Evolutionary conservation across 2,113 vertebrate species (phyloP), one percentile per base, ranked within the genome.

Genomic region (Heterotis niloticus): DNA sequence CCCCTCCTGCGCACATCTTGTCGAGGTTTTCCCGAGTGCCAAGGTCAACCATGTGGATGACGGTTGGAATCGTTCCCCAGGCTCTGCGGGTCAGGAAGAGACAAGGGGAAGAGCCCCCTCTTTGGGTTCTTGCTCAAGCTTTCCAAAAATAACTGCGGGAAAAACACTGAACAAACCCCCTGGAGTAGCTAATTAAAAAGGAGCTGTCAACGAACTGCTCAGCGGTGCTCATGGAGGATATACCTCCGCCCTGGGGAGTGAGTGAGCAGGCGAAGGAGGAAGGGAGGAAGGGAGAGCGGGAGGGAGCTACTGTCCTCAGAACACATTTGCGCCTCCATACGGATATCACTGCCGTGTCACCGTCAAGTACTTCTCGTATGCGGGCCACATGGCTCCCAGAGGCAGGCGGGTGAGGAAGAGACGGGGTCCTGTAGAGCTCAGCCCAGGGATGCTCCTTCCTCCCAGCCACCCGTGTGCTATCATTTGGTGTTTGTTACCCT

Each of bases 401-500:
- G 52, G 44, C 12, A 10, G 68, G 29, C 67, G 10, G 34, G 4
- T 70, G 51, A n/a, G 34, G 34, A 7, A 44, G 34, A 44, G 34
- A 44, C 34, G 34, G 34, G 34, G 34, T 2, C 7, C 34, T 7
- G 2, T 7, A 4, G 34, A 7, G 2, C 34, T 44, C 34, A 44
- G 34, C 34, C 34, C 34, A 44, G 34, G 3, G 34, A 44, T 7
- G 34, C 34, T 85, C 82, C 85, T 81, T 86, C 86, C 87, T 90
- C 89, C 86, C 81, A 85, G 74, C 77, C 70, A 76, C 83, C 85
- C 82, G 83, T 18, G 86, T 87, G 85, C 75, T 83, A 90, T 88
- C 90, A 89, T 90, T 91, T 89, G 87, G 88, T 88, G 87, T 92
- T 91, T 90, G 89, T 91, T 92, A 88, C 84, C 88, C 88, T 90